Conservation (phyloP, 2,113 vertebrate species). For the Prolemur simus region DNA sequence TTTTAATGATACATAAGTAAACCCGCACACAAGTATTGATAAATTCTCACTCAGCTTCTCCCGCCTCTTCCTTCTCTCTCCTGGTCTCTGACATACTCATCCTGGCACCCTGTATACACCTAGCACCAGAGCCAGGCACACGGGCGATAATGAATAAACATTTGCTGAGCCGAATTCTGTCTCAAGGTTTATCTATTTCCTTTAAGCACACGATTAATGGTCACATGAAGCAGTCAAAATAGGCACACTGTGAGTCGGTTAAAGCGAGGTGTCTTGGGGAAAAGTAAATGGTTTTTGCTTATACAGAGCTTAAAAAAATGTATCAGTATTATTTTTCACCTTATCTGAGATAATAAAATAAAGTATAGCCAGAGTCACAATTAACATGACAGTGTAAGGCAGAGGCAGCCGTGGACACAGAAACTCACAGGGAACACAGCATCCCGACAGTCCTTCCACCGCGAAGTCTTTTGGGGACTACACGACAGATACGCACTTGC, state of each 20-base stretch:
- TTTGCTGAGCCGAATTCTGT: constrained; percentile 59
- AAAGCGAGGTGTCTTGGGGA: constrained; percentile 24
- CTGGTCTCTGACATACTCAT: background rate
- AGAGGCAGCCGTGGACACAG: background rate
- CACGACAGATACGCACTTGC: background rate
- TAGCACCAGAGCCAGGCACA: background rate
- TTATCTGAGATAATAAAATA: background rate
- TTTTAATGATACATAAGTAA: background rate
- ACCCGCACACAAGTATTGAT: background rate
- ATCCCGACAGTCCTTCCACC: background rate
- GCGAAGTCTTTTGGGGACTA: background rate
- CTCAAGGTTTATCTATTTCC: constrained; percentile 77
- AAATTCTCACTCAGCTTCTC: background rate
- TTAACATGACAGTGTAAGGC: background rate
- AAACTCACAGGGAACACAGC: background rate
- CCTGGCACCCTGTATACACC: background rate
- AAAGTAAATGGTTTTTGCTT: constrained; percentile 47
- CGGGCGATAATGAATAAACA: constrained; percentile 34
- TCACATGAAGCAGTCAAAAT: constrained; percentile 79
- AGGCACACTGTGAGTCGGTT: constrained; percentile 63
- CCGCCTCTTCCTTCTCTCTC: background rate
- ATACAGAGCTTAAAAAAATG: background rate
- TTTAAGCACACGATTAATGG: constrained; percentile 73
- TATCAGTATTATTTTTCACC: background rate
- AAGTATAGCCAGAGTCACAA: background rate